Conservation (phyloP, 2,888 invertebrate species). For the Gerris lacustris region DNA sequence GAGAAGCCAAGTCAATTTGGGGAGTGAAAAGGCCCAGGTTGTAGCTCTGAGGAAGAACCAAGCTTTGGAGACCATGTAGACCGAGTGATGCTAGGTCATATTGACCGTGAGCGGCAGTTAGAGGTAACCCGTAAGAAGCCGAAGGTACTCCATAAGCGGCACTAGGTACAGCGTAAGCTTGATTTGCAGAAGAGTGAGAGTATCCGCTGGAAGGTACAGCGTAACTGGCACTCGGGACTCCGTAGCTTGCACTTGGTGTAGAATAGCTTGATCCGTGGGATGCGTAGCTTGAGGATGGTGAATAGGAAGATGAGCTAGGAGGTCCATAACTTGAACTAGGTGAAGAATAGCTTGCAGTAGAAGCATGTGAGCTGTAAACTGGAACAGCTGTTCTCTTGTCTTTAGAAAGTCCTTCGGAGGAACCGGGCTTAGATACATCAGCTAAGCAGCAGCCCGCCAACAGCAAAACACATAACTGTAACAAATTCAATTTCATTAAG, state of each 20-base stretch:
- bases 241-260: background rate
- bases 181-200: slow-evolving; percentile 10
- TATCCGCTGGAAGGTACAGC: slow-evolving; percentile 9
- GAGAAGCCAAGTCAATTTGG: slow-evolving; percentile 13
- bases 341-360: slow-evolving; percentile 8
- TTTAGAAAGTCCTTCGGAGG: background rate
- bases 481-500: background rate
- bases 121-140: slow-evolving; percentile 10
- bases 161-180: slow-evolving; percentile 11
- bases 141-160: slow-evolving; percentile 12
- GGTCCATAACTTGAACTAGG: slow-evolving; percentile 10
- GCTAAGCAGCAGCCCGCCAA: background rate
- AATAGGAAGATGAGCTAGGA: slow-evolving; percentile 5
- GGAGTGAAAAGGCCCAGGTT: slow-evolving; percentile 15
- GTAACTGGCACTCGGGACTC: slow-evolving; percentile 7
- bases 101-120: slow-evolving; percentile 5
- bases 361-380: slow-evolving; percentile 4
- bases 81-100: background rate
- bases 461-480: background rate
- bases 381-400: slow-evolving; percentile 9
- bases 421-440: background rate
- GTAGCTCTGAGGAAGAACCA: slow-evolving; percentile 1
- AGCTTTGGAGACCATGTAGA: background rate
- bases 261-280: slow-evolving; percentile 5
- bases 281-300: slow-evolving; percentile 3